Base-by-base conservation (phyloP, 2,797 vertebrate genomes). In the Eidolon dupreanum region DNA sequence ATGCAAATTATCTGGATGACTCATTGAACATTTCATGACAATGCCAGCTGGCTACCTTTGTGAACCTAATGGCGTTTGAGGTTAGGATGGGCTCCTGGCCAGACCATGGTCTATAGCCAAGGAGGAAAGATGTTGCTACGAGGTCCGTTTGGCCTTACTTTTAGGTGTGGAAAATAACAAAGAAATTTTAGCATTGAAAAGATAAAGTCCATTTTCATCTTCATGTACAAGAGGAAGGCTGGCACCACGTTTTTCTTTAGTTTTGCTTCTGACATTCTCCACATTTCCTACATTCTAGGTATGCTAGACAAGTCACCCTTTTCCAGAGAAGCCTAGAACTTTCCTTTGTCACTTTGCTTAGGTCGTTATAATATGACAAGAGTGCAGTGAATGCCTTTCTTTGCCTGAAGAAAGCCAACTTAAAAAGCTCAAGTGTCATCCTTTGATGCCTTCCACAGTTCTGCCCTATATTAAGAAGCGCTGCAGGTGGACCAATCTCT, bases 211-310 rank as follows among this genome's bases (percentile, higher is more conserved):
- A 46, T 94, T 96, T 87, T 92, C n/a, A 84, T 92, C 53, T 75
- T 95, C 55, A 61, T n/a, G 43, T 38, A 41, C 6, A 73, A 73
- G 88, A 90, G 36, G 28, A 88, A 92, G 12, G 12, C 33, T 74
- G 59, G 36, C 33, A 61, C 59, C 43, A 57, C 38, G 57, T 24
- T 75, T 78, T 78, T 74, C 43, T 74, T 51, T 79, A 81, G 43
- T 74, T 95, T 96, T 91, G 22, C 84, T 93, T 91, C 31, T 83
- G 63, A 65, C 26, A 57, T 93, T 65, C 26, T 96, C 53, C 11
- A 68, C 26, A 75, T 83, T 83, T 15, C 9, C 31, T 79, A 22
- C 3, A 49, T 7, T 71, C 16, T 20, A 53, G 43, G 36, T 65
- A 33, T 6, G 31, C 16, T 81, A 26, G 73, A 66, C 46, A 88